Percentiles rank a stretch among this genome's conserved stretches.
phyloP scores from a whole-genome alignment of 2,888 invertebrate genomes.

The Cecidostiba fungosa region DNA sequence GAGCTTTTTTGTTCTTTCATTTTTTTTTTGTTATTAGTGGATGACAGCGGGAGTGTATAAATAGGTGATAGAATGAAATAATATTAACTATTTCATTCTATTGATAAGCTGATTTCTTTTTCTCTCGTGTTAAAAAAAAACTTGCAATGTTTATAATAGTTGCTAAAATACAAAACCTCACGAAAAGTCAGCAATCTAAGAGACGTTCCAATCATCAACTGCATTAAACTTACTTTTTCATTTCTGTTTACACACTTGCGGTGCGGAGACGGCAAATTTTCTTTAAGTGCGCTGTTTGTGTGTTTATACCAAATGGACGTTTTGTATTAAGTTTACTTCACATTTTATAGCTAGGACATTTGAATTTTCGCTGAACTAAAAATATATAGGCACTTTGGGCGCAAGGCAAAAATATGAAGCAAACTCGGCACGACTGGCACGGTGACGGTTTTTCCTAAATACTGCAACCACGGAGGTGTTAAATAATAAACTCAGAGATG shows the following conservation, averaged over 20 bases:
- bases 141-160: constrained; percentile 17
- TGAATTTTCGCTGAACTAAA: neutral
- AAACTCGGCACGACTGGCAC: constrained; percentile 40
- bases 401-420: constrained; percentile 47
- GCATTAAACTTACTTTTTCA: constrained; percentile 55
- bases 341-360: constrained; percentile 14
- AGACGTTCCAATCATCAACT: constrained; percentile 26
- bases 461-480: constrained; percentile 70
- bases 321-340: constrained; percentile 42
- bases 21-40: neutral
- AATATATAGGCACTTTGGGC: neutral
- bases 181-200: constrained; percentile 34
- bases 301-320: constrained; percentile 39
- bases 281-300: constrained; percentile 40
- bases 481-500: constrained; percentile 64
- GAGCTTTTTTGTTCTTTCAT: no score
- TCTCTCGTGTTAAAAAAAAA: neutral
- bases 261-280: constrained; percentile 37
- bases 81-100: no score
- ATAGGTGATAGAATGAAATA: neutral
- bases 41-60: neutral
- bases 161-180: constrained; percentile 14
- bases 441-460: constrained; percentile 67
- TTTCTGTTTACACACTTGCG: constrained; percentile 35
- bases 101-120: neutral